These are phyloP conservation scores for Lepidurus couesii DNA, from an alignment of 1,140 invertebrate species.

Conservation along the genomic window DNA sequence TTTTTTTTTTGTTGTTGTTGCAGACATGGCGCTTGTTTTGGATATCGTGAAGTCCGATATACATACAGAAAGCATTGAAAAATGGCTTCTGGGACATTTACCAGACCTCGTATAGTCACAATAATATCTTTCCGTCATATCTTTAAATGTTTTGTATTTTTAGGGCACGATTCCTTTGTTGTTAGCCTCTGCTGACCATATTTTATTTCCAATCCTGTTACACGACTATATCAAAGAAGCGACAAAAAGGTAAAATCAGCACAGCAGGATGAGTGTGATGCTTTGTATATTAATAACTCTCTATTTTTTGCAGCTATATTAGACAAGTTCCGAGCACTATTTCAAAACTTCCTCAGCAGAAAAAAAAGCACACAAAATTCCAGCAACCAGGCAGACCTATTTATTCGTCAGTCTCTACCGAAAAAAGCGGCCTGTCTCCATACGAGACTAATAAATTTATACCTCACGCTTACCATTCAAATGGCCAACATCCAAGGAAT, in stretches of 20 bases:
- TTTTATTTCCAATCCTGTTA: constrained; percentile 24
- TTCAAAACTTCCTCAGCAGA: background rate
- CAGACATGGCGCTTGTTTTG: constrained; percentile 17
- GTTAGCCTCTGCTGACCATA: background rate
- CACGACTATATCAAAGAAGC: constrained; percentile 26
- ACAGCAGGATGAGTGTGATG: background rate
- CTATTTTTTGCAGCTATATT: constrained; percentile 1
- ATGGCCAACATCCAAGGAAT: background rate
- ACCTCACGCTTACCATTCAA: background rate
- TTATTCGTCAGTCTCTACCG: background rate
- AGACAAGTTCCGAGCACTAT: background rate
- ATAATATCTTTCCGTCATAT: background rate
- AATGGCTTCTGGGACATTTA: background rate
- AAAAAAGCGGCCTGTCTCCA: background rate
- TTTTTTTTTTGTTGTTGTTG: background rate
- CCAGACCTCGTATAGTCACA: background rate
- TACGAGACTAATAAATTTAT: background rate
- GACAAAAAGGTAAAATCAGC: constrained; percentile 19
- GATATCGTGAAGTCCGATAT: background rate
- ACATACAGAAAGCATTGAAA: background rate
- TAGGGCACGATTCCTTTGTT: background rate
- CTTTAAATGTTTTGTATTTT: background rate
- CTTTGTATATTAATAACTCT: background rate
- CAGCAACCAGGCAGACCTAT: background rate
- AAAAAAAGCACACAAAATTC: background rate